These are phyloP conservation scores for Ophiothrix spiculata DNA, from an alignment of 35 echinoderm and acorn worm genomes.

Conservation along the genomic window DNA sequence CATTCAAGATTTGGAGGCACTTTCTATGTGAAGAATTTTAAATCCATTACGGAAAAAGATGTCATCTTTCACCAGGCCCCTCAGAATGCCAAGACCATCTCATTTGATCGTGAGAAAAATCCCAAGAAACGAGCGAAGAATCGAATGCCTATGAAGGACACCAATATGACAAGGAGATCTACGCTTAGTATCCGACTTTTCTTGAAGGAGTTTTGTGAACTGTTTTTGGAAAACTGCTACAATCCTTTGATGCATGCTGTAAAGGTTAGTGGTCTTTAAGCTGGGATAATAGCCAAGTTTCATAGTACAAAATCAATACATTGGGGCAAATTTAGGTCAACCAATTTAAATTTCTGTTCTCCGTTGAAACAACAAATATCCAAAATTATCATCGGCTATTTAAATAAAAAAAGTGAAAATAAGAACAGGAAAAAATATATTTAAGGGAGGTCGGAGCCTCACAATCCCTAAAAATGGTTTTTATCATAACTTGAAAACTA, in stretches of 20 bases:
- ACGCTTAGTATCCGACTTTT: conserved; percentile 86
- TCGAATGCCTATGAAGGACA: conserved; percentile 81
- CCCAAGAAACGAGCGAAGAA: conserved; percentile 77
- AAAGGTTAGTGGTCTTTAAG: too few relatives aligned
- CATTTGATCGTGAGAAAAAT: conserved; percentile 75
- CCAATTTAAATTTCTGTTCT: too few relatives aligned
- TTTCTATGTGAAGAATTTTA: conserved; percentile 81
- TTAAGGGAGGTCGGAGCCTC: too few relatives aligned
- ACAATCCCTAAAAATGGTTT: too few relatives aligned
- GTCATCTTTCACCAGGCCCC: conserved; percentile 74
- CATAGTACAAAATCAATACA: too few relatives aligned
- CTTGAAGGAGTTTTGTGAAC: conserved; percentile 85
- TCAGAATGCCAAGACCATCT: conserved; percentile 64
- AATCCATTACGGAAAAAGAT: conserved; percentile 91
- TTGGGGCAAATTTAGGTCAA: too few relatives aligned
- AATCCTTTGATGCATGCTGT: conserved; percentile 88
- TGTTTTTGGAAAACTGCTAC: conserved; percentile 97
- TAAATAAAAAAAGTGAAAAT: too few relatives aligned
- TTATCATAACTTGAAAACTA: too few relatives aligned
- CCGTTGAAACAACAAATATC: too few relatives aligned
- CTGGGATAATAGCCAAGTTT: too few relatives aligned
- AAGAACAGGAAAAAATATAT: too few relatives aligned
- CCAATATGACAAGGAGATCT: conserved; percentile 52
- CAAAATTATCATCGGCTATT: too few relatives aligned
- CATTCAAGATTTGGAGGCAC: conserved; percentile 97